Evolutionary conservation across 92 coral and sea anemone genomes (phyloP).

Genomic region (Actinernus sp.): DNA sequence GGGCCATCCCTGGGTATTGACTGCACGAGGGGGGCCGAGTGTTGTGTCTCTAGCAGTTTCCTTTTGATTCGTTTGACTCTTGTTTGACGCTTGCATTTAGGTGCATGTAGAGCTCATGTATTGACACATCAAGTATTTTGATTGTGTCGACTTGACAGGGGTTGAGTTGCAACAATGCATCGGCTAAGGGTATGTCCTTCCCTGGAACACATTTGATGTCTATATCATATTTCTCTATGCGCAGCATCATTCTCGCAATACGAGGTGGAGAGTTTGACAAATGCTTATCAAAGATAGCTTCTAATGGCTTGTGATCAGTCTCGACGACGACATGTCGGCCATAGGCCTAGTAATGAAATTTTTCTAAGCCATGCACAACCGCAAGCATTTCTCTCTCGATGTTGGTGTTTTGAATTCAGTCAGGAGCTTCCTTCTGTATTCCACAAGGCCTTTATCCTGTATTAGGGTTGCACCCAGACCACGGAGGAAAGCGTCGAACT

Average conservation of each 20-base stretch:
- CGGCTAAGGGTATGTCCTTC: constrained; percentile 60
- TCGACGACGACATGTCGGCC: constrained; percentile 61
- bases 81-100: constrained; percentile 58
- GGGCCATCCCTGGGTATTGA: constrained; percentile 71
- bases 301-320: constrained; percentile 73
- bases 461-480: constrained; percentile 68
- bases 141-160: constrained; percentile 70
- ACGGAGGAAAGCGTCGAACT: constrained; percentile 63
- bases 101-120: constrained; percentile 73
- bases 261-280: constrained; percentile 65
- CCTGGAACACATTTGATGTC: constrained; percentile 68
- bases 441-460: constrained; percentile 72
- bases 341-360: constrained; percentile 65
- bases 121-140: constrained; percentile 56
- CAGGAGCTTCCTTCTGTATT: constrained; percentile 61
- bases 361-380: constrained; percentile 61
- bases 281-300: constrained; percentile 67
- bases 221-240: constrained; percentile 54
- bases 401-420: constrained; percentile 71
- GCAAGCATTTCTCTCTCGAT: constrained; percentile 79
- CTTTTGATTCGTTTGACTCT: constrained; percentile 9
- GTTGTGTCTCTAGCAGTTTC: constrained; percentile 57
- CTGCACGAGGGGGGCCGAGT: constrained; percentile 42
- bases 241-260: constrained; percentile 71
- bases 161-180: constrained; percentile 59